Base-by-base conservation (phyloP, 2,888 invertebrate genomes). In the Colostygia pectinataria region DNA sequence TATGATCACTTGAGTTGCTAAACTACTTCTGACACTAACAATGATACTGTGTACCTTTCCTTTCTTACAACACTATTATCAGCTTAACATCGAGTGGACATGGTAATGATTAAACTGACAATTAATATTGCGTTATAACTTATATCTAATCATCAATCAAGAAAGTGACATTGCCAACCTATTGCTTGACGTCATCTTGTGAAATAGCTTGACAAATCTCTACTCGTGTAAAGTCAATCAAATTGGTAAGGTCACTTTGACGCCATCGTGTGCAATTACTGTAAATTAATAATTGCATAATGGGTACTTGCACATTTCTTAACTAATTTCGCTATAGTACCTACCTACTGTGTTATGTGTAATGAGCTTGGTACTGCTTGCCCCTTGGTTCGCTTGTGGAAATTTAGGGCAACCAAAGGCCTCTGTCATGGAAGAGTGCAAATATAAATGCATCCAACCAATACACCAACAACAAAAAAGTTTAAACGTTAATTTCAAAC, bases 81-180 rank as follows among this genome's bases (percentile, higher is more conserved):
- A 10, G 33, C 43, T 60, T 51, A 57, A 57, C 47, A 57, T 62
- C 37, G 20, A 60, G 58, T 59, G 54, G 53, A 57, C 57, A 53
- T 56, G n/a, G 59, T 52, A 51, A 59, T 55, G 49, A 47, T n/a
- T 52, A 54, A 43, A 48, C 51, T 40, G 71, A 72, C 75, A 71
- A 66, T 69, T 63, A 55, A 49, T 59, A 59, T 80, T 80, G 73
- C 79, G 66, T 69, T 74, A 76, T 63, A 68, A 70, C 67, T 69
- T 74, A 76, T 62, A 68, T 70, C 67, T 60, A 74, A 74, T 74
- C 78, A 80, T 81, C 66, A 82, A 82, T 82, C 78, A 82, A 74
- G 55, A 54, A 38, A 20, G 41, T 57, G 59, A 63, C 56, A 61
- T 65, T 56, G 62, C 53, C 37, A 45, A 53, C 56, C 51, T 63